Base-by-base conservation (phyloP, 2,797 vertebrate species). In the Eulemur mongoz region DNA sequence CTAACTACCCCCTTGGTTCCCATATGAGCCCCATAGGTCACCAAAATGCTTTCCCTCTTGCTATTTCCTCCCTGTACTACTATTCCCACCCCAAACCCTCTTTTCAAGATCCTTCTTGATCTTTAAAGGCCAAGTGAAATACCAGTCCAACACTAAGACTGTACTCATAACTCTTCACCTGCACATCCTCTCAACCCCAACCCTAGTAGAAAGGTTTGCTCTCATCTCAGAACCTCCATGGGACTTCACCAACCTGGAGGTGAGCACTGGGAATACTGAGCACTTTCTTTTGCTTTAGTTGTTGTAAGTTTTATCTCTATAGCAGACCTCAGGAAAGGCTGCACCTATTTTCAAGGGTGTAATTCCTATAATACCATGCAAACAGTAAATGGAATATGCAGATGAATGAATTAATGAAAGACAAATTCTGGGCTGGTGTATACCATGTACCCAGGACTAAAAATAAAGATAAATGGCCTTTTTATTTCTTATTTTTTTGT, bases 351-450 rank as follows among this genome's bases (percentile, higher is more conserved):
- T 95, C 76, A 80, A 35, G 32, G 76, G 83, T 81, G 14, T 81
- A 38, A 38, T 67, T 89, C 61, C 48, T 67, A 1, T 72, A 85
- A 67, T 59, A 57, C 4, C 15, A 30, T 20, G 8, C 20, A 75
- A 95, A 83, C 9, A 30, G 7, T 48, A 89, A 91, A 83, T 0
- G 81, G 38, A 89, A 89, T 73, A 59, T 87, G 43, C n/a, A 35
- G 86, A 79, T 54, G 14, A 81, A 95, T 27, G 27, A 83, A 91
- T 50, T 61, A 50, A 72, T 38, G 61, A 80, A 96, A 91, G 78
- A 79, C 5, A 73, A 82, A 87, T 59, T 82, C 72, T 80, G 35
- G 25, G 22, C 45, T 89, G 40, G n/a, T 67, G 9, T 7, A 25
- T 27, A 57, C n/a, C 91, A 81, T 70, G 7, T 35, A 94, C 11